Base-by-base conservation (phyloP, 2,888 invertebrate genomes). In the Lithophane ornitopus region DNA sequence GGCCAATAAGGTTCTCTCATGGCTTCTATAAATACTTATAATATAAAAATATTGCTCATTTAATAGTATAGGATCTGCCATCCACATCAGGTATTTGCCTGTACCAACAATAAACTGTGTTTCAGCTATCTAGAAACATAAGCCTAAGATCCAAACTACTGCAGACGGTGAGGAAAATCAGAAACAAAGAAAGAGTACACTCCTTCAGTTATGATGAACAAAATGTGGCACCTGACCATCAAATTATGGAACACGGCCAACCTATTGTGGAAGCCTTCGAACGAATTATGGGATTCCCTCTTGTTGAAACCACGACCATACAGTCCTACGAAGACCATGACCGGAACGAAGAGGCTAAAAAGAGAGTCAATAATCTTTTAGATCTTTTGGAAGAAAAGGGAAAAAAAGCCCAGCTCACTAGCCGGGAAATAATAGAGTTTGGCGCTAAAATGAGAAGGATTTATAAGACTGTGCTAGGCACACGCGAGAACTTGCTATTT, bases 381-480 rank as follows among this genome's bases (percentile, higher is more conserved):
- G 72, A 77, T 19, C 41, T 63, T 26, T 58, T 79, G 34, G 72
- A 80, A 63, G 22, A 49, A 19, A 63, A 71, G 4, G 63, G 63
- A 9, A 49, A 44, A 4, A 52, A 12, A 14, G 41, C 72, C 7
- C 16, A 26, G 22, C 62, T 79, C 19, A 71, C 1, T 49, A 77
- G 80, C 49, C 8, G 22, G 6, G 77, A 77, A 79, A 34, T 77
- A 3, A 7, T 63, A 16, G 41, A 56, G 22, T 79, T 71, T 71
- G 80, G 58, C 41, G 9, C 3, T 9, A 56, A 77, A 77, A 79
- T 77, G 72, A 71, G 62, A 62, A 70, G 34, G n/a, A 71, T 77
- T 49, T 71, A 79, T 26, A 16, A 19, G 1, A 56, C 9, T 9
- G 80, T 71, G 28, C 2, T 77, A 26, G 34, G 46, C 9, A 26